Evolutionary conservation across 1,140 invertebrate genomes (phyloP).

Genomic region (Diabrotica undecimpunctata): DNA sequence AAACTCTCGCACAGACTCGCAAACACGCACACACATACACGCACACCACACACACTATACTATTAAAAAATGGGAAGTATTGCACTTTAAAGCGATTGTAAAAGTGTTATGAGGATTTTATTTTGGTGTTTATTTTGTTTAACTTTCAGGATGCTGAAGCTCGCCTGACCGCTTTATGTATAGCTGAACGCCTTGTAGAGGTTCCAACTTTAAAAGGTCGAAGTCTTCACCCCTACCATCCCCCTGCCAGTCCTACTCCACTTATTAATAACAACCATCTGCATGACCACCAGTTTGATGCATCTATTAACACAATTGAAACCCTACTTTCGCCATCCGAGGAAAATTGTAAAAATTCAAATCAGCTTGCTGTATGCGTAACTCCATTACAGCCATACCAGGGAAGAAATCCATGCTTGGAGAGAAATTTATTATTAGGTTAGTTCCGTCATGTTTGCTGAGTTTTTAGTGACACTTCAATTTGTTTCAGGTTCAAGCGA

Average conservation of each 20-base stretch:
- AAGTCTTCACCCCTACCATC: conserved; percentile 39
- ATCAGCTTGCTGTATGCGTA: conserved; percentile 47
- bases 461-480: not conserved
- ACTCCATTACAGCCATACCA: conserved; percentile 71
- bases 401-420: conserved; percentile 83
- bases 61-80: not conserved
- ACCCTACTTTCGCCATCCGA: conserved; percentile 51
- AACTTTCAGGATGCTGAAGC: conserved; percentile 81
- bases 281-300: conserved; percentile 40
- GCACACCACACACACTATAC: too few relatives aligned
- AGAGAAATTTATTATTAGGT: conserved; percentile 70
- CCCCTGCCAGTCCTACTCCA: conserved; percentile 42
- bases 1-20: too few relatives aligned
- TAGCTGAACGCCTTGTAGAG: conserved; percentile 80
- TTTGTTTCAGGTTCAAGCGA: conserved; percentile 50
- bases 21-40: too few relatives aligned
- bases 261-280: conserved; percentile 46
- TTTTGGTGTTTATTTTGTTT: not conserved
- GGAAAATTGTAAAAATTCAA: conserved; percentile 53
- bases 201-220: conserved; percentile 57
- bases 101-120: too few relatives aligned
- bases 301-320: conserved; percentile 46
- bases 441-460: not conserved
- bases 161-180: conserved; percentile 82
- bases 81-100: not conserved